Evolutionary conservation across 2,113 vertebrate genomes (phyloP).

Genomic region (Charina bottae): DNA sequence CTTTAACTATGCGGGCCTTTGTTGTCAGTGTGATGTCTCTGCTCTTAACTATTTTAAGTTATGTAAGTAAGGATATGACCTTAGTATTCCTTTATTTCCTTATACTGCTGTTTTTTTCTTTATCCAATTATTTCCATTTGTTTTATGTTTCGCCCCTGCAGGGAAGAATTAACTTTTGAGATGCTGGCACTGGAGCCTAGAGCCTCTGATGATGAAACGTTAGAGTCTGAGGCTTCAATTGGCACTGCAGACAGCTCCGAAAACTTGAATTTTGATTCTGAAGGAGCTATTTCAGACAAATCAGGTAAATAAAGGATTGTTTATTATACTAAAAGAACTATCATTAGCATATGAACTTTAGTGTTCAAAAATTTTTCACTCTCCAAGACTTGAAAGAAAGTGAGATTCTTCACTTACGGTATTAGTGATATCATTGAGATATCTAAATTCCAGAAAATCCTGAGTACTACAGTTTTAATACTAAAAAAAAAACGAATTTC

Average conservation of each 20-base stretch:
- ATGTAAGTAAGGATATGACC: too few relatives aligned
- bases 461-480: background rate
- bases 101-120: background rate
- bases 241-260: conserved; percentile 96
- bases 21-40: too few relatives aligned
- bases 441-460: background rate
- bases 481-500: background rate
- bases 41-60: too few relatives aligned
- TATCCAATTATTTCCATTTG: background rate
- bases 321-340: background rate
- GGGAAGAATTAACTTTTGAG: conserved; percentile 95
- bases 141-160: conserved; percentile 59
- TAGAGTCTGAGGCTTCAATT: conserved; percentile 95
- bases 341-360: background rate
- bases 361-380: too few relatives aligned
- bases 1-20: too few relatives aligned
- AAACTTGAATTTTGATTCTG: conserved; percentile 90
- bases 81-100: background rate
- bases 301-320: conserved; percentile 74
- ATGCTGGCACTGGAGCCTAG: conserved; percentile 93
- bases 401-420: too few relatives aligned
- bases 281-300: conserved; percentile 84
- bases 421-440: background rate
- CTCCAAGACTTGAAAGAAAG: background rate
- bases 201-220: conserved; percentile 94